Base-by-base conservation (phyloP, 2,113 vertebrate species). In the Scomber scombrus region DNA sequence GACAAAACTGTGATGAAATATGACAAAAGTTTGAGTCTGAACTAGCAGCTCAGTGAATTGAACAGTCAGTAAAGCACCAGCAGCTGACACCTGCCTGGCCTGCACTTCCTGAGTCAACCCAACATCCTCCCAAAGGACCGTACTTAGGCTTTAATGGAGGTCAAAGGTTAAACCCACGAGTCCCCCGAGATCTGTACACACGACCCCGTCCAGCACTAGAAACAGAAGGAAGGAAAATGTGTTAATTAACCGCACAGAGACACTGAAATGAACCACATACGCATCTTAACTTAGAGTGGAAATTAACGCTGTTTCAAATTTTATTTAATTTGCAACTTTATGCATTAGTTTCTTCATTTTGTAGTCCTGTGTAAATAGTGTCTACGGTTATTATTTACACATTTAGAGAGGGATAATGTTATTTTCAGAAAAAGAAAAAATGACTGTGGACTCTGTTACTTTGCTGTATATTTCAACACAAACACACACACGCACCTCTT, bases 41-140 rank as follows among this genome's bases (percentile, higher is more conserved):
- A 49, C 16, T 1, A 57, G 3, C 16, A 23, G 40, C 26, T 51
- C 6, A 40, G 15, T 46, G 40, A 54, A 50, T 45, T 58, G 54
- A 66, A 26, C 11, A 18, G 40, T 34, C 52, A 50, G 47, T 66
- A 7, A 51, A 16, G 46, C 76, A 83, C 40, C 87, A 85, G 80
- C 91, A 92, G 90, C 89, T 87, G 86, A 88, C 89, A 91, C 88
- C 90, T 91, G 83, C 81, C 68, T 63, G 54, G 81, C 78, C 61
- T 71, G 55, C 68, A 70, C 75, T 89, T 88, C 85, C 82, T 90
- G 78, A 81, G 63, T 56, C 61, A 18, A 60, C 13, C 73, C 68
- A 31, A 85, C 89, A 67, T 63, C 78, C 84, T 84, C 85, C 78
- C 84, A 0, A 6, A 65, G 78, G 86, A 77, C 47, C 55, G 1